Base-by-base conservation (phyloP, 2,113 vertebrate genomes). In the Leptocoma aspasia region DNA sequence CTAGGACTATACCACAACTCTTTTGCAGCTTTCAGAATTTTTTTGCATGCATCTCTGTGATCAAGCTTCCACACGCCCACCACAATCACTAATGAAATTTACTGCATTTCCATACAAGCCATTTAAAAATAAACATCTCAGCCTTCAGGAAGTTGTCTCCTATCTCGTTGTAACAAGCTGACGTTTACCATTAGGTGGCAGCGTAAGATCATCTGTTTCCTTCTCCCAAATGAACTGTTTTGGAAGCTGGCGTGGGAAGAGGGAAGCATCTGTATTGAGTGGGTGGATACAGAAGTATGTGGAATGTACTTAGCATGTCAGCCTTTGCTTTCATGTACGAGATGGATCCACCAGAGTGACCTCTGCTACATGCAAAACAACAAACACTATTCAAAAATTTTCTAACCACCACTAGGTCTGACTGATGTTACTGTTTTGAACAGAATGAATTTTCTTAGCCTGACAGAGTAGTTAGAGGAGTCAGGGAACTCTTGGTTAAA, bases 161-260 rank as follows among this genome's bases (percentile, higher is more conserved):
- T 15, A 42, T 11, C 44, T 54, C 30, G 26, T 15, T 31, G 52
- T 27, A 70, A 44, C 75, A 80, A 91, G 65, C 45, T 45, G 82
- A 77, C 0, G 1, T 60, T 76, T 86, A 94, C 98, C 98, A 98
- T 98, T 97, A 98, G 98, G 96, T 97, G 99, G 98, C 98, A 98
- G 96, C 96, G 70, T 97, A 82, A 84, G 92, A 94, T 96, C 90
- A 92, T 54, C 65, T 79, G 66, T 95, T 92, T 64, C 60, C 75
- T 65, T 56, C 54, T 68, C 35, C 41, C 57, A 42, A 42, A 63
- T 11, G 23, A 94, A 66, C 42, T 18, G 37, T 44, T 66, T 63
- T 69, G 80, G 88, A 89, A 91, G 70, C 56, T 24, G 61, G 39
- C 80, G 76, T 89, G 86, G 72, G 75, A 95, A 94, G 75, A 94